Conservation (phyloP, 92 coral and sea anemone genomes). For the Zoanthus solanderi region DNA sequence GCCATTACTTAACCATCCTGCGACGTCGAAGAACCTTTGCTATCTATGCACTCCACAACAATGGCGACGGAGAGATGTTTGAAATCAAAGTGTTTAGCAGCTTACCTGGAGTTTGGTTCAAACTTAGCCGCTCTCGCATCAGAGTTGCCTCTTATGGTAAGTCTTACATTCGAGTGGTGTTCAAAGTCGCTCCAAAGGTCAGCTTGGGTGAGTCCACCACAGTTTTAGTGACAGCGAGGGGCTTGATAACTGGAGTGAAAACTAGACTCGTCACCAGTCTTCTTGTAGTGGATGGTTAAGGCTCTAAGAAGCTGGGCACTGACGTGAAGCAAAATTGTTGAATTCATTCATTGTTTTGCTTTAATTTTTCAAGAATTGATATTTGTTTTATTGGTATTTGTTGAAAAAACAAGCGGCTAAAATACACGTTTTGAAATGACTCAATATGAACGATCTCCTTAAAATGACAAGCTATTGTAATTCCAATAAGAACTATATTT, state of each 20-base stretch:
- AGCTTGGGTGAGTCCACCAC: neutral
- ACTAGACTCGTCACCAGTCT: slow-evolving; percentile 1
- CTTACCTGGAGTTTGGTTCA: neutral
- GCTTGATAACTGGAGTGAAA: neutral
- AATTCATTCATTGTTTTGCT: neutral
- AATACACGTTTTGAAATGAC: too few species aligned
- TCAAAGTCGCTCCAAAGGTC: neutral
- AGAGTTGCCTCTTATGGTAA: slow-evolving; percentile 1
- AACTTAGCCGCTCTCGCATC: slow-evolving; percentile 21
- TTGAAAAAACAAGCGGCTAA: too few species aligned
- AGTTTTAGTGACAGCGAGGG: neutral
- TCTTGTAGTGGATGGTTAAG: neutral
- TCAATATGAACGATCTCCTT: too few species aligned
- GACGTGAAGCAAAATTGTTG: neutral
- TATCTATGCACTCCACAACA: slow-evolving; percentile 59
- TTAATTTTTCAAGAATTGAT: neutral
- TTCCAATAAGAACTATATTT: too few species aligned
- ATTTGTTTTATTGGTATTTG: too few species aligned
- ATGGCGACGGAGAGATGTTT: slow-evolving; percentile 2
- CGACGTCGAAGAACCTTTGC: slow-evolving; percentile 37
- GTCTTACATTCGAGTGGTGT: slow-evolving; percentile 37
- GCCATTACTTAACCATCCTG: slow-evolving; percentile 49
- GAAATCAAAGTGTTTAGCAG: slow-evolving; percentile 18
- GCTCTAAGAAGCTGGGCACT: neutral
- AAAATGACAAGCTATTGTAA: too few species aligned